These are phyloP conservation scores for Leptobrachium ailaonicum DNA, from an alignment of 2,113 vertebrate species.

Conservation along the genomic window DNA sequence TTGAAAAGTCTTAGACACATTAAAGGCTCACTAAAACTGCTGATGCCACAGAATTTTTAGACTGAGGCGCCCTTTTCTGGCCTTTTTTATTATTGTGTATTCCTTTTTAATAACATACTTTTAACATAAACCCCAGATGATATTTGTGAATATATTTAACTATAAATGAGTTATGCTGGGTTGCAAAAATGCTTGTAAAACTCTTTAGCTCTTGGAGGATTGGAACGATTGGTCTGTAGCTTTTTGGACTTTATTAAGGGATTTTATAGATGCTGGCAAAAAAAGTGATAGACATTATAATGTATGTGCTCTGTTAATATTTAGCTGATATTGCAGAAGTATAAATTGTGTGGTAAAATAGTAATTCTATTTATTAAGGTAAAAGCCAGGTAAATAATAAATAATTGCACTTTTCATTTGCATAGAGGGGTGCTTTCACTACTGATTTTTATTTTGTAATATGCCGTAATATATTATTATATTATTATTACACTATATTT, in stretches of 20 bases:
- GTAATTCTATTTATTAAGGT: too few species aligned
- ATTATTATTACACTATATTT: too few species aligned
- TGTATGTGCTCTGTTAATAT: background rate
- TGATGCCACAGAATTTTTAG: background rate
- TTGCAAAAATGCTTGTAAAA: conserved; percentile 4
- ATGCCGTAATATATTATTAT: too few species aligned
- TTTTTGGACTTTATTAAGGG: background rate
- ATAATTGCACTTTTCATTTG: too few species aligned
- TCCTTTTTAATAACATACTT: background rate
- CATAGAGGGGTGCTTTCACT: too few species aligned
- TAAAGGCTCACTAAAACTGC: background rate
- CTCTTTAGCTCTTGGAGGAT: background rate
- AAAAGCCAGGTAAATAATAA: too few species aligned
- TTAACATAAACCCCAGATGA: background rate
- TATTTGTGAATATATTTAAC: background rate
- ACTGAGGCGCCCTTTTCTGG: background rate
- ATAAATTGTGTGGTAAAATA: background rate
- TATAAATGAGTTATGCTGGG: background rate
- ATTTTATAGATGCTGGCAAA: background rate
- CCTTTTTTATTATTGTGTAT: background rate
- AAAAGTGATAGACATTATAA: background rate
- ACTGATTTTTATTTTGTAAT: too few species aligned
- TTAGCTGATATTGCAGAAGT: background rate
- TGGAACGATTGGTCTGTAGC: background rate
- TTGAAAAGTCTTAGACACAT: background rate